phyloP scores from a whole-genome alignment of 2,113 vertebrate species.

The Epinephelus fuscoguttatus region DNA sequence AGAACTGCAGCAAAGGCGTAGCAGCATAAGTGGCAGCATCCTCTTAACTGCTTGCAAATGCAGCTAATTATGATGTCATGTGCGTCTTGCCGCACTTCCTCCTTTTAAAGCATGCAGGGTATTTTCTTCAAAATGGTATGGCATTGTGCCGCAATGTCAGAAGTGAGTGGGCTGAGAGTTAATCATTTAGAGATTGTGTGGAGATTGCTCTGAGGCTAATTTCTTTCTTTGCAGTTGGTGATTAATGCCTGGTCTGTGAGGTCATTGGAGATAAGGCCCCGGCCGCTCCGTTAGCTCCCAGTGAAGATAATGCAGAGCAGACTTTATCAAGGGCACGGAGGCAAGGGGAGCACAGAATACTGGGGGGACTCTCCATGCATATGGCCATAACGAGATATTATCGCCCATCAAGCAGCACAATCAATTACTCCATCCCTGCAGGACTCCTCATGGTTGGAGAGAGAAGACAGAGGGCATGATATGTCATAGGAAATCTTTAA shows the following conservation, averaged over 20 bases:
- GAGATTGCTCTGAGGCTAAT: constrained; percentile 82
- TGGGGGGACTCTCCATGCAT: constrained; percentile 67
- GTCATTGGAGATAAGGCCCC: constrained; percentile 81
- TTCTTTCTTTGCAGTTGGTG: constrained; percentile 83
- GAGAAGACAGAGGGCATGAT: constrained; percentile 46
- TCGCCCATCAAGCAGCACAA: constrained; percentile 76
- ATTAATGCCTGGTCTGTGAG: constrained; percentile 83
- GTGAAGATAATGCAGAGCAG: constrained; percentile 81
- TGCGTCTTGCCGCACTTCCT: background rate
- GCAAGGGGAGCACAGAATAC: constrained; percentile 58
- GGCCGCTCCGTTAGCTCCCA: constrained; percentile 65
- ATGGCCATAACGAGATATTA: constrained; percentile 82
- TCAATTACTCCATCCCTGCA: constrained; percentile 76
- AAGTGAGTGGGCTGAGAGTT: constrained; percentile 77
- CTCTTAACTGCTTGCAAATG: constrained; percentile 35
- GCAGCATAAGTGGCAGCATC: constrained; percentile 6
- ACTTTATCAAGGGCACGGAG: constrained; percentile 82
- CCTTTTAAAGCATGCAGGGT: constrained; percentile 23
- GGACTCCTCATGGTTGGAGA: constrained; percentile 59
- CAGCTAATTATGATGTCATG: constrained; percentile 48
- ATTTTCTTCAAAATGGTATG: constrained; percentile 67
- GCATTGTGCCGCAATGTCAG: constrained; percentile 73
- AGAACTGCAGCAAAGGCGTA: background rate
- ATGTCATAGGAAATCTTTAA: constrained; percentile 62
- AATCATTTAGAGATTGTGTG: constrained; percentile 81